phyloP scores from a whole-genome alignment of 2,113 vertebrate genomes.

The Calyptommatus sinebrachiatus region DNA sequence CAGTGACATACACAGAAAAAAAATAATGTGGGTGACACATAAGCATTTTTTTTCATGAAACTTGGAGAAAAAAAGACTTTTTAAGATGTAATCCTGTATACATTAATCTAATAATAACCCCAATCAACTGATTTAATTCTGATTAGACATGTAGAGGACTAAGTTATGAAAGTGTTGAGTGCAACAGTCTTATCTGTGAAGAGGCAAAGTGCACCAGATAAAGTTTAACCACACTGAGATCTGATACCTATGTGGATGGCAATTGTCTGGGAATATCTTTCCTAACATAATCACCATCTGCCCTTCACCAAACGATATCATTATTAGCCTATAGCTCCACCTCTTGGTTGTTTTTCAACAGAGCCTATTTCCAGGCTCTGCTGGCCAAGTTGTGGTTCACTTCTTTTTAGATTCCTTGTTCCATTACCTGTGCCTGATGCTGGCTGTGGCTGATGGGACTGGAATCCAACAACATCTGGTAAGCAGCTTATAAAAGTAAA shows the following conservation, averaged over 20 bases:
- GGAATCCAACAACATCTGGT: not conserved
- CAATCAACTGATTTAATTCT: not conserved
- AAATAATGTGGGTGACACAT: not conserved
- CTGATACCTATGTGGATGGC: not conserved
- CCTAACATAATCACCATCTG: not conserved
- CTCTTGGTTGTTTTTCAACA: not conserved
- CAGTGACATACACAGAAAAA: too few species aligned
- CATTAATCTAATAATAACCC: not conserved
- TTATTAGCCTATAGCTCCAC: too few species aligned
- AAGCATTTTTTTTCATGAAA: conserved; percentile 1
- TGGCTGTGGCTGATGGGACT: not conserved
- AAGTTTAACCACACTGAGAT: not conserved
- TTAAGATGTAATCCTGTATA: too few species aligned
- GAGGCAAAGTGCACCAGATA: too few species aligned
- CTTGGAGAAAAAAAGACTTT: not conserved
- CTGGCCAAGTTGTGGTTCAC: not conserved
- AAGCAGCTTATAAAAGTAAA: not conserved
- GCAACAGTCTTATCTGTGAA: not conserved
- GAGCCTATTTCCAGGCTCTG: not conserved
- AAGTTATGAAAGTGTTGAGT: not conserved
- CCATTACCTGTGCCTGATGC: not conserved
- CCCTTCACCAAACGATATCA: not conserved
- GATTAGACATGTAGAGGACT: not conserved
- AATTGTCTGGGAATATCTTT: not conserved
- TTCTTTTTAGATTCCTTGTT: not conserved